A percentile compares a stretch with the other conserved stretches of the same genome.
These are phyloP conservation scores for Poecilia gillii DNA, from an alignment of 2,797 vertebrate genomes.

Conservation along the genomic window DNA sequence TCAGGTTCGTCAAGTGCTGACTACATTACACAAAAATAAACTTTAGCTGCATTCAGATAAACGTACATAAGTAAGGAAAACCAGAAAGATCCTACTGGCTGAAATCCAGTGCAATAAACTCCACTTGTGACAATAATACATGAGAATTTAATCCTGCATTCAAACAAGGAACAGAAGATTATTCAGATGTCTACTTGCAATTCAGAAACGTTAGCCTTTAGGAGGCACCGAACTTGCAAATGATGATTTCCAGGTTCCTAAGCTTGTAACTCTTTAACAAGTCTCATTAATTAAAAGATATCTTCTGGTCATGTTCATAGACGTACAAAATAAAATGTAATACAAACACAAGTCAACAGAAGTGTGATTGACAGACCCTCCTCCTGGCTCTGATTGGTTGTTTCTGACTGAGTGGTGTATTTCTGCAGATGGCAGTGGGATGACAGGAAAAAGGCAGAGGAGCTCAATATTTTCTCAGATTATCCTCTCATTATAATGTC, in stretches of 20 bases:
- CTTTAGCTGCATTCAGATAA: neutral
- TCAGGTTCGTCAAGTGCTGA: neutral
- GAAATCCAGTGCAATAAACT: neutral
- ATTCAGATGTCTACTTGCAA: constrained; percentile 3
- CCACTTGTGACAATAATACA: neutral
- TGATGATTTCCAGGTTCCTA: neutral
- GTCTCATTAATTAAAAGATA: neutral
- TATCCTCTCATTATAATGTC: too few relatives aligned
- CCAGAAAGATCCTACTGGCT: neutral
- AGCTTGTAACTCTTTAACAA: neutral
- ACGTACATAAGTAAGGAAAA: neutral
- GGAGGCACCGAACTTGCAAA: neutral
- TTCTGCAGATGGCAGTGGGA: too few relatives aligned
- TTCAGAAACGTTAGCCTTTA: neutral
- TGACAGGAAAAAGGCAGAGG: too few relatives aligned
- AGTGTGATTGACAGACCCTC: too few relatives aligned
- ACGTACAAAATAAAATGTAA: neutral
- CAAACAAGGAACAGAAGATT: neutral
- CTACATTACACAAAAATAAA: too few relatives aligned
- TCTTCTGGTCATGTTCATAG: neutral
- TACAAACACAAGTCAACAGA: neutral
- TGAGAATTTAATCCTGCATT: neutral
- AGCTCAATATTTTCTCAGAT: too few relatives aligned
- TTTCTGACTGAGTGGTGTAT: too few relatives aligned
- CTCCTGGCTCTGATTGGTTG: too few relatives aligned